Evolutionary conservation across 2,113 vertebrate genomes (phyloP).

Genomic region (Chaenocephalus aceratus): DNA sequence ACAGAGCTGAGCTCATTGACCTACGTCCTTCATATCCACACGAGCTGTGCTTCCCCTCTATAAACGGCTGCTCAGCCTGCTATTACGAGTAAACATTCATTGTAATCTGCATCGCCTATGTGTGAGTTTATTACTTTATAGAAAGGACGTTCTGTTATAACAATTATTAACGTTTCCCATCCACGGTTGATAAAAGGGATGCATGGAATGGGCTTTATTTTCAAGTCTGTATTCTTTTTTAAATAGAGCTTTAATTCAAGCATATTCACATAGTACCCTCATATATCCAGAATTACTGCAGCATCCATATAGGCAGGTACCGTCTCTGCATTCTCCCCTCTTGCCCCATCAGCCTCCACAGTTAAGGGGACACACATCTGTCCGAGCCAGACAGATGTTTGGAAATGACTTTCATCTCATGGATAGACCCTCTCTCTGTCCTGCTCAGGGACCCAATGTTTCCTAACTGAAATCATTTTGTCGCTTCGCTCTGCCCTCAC

Average conservation of each 20-base stretch:
- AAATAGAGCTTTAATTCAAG: background rate
- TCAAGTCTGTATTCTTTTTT: background rate
- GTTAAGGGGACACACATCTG: conserved; percentile 15
- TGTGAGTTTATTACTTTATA: background rate
- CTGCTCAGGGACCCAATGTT: conserved; percentile 44
- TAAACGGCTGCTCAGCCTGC: conserved; percentile 12
- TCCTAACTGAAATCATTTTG: conserved; percentile 53
- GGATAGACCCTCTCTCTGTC: conserved; percentile 22
- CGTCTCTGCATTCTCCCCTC: background rate
- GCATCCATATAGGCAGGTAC: background rate
- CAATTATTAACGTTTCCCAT: background rate
- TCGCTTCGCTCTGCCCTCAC: conserved; percentile 20
- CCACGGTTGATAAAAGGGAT: background rate
- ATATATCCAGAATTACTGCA: background rate
- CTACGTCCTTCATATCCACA: conserved; percentile 46
- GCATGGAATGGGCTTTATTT: background rate
- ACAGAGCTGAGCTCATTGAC: conserved; percentile 66
- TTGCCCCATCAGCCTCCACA: background rate
- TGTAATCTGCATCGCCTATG: background rate
- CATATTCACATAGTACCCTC: background rate
- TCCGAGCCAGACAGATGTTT: conserved; percentile 48
- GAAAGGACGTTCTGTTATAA: background rate
- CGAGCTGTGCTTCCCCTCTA: conserved; percentile 18
- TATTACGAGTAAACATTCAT: conserved; percentile 2
- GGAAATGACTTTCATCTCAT: conserved; percentile 10